Evolutionary conservation across 2,113 vertebrate genomes (phyloP).

Genomic region (Oxyura jamaicensis): DNA sequence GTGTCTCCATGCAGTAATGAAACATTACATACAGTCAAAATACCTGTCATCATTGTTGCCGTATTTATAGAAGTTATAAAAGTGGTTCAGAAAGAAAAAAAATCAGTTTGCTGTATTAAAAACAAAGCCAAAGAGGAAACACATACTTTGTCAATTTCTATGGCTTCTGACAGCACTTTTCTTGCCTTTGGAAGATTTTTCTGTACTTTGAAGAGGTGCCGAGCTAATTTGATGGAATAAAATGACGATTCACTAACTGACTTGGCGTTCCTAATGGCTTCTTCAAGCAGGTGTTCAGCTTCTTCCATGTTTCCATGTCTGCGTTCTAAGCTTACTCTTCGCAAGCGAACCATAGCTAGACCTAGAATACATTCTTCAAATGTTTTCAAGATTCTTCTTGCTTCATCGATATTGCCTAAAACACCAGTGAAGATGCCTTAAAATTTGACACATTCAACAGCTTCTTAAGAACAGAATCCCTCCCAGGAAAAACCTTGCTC

Average conservation of each 20-base stretch:
- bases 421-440: neutral
- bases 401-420: conserved; percentile 91
- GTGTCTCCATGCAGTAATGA: conserved; percentile 77
- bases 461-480: neutral
- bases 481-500: neutral
- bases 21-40: conserved; percentile 54
- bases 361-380: conserved; percentile 87
- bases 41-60: conserved; percentile 81
- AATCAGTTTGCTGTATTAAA: neutral
- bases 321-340: conserved; percentile 94
- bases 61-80: accelerated
- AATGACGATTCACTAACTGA: conserved; percentile 86
- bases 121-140: neutral
- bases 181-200: conserved; percentile 89
- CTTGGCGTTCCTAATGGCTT: conserved; percentile 88
- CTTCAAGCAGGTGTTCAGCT: conserved; percentile 88
- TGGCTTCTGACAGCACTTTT: conserved; percentile 92
- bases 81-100: neutral
- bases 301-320: conserved; percentile 93
- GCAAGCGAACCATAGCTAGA: conserved; percentile 93
- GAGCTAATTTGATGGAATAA: conserved; percentile 92
- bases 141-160: conserved; percentile 93
- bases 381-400: conserved; percentile 88
- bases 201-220: conserved; percentile 93
- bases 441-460: neutral